Conservation (phyloP, 1,140 invertebrate genomes). For the Diabrotica virgifera region DNA sequence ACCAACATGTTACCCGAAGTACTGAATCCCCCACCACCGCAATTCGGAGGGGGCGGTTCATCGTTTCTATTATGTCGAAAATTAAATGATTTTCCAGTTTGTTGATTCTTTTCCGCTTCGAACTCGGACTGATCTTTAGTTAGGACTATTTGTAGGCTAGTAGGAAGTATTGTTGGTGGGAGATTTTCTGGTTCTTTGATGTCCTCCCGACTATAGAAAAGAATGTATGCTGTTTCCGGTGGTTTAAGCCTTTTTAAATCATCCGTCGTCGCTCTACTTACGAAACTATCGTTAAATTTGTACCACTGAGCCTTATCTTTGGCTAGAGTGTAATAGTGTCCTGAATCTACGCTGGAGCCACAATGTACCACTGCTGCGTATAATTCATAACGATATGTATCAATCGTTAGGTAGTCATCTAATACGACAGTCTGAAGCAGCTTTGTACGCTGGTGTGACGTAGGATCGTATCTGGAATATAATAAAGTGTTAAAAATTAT, state of each 20-base stretch:
- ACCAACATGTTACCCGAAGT: constrained; percentile 41
- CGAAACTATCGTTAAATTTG: constrained; percentile 75
- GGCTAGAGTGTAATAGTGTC: constrained; percentile 83
- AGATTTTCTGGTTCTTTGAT: constrained; percentile 38
- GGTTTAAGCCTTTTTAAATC: constrained; percentile 64
- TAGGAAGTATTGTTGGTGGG: constrained; percentile 28
- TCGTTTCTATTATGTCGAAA: constrained; percentile 37
- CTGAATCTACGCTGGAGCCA: constrained; percentile 76
- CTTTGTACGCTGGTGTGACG: constrained; percentile 70
- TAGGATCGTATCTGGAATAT: constrained; percentile 57
- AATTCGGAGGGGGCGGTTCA: constrained; percentile 46
- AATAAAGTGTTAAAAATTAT: no score
- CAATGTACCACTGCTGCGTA: constrained; percentile 82
- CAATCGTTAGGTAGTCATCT: constrained; percentile 57
- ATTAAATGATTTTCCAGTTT: constrained; percentile 23
- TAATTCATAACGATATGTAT: constrained; percentile 60
- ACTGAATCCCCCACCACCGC: constrained; percentile 43
- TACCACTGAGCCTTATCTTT: constrained; percentile 70
- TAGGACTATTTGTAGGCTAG: constrained; percentile 31
- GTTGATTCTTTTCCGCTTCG: constrained; percentile 31
- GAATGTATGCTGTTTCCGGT: constrained; percentile 77
- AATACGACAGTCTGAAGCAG: constrained; percentile 65
- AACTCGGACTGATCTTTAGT: constrained; percentile 37
- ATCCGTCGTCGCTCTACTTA: constrained; percentile 56
- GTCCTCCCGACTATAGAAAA: constrained; percentile 63